Base-by-base conservation (phyloP, 1,140 invertebrate species). In the Hycleus phaleratus region DNA sequence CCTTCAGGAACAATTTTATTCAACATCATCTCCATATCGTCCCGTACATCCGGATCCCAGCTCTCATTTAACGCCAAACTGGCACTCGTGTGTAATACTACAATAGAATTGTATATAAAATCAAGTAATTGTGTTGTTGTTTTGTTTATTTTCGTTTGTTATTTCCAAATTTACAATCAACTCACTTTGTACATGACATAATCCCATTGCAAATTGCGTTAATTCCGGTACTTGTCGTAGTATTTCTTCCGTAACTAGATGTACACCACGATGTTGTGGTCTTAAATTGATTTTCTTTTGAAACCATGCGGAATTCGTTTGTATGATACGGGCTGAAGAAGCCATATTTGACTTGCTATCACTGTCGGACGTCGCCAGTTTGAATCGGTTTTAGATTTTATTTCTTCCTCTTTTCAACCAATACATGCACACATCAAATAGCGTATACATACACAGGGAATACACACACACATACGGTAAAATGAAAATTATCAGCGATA, bases 1-100 rank as follows among this genome's bases (percentile, higher is more conserved):
- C 88, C 91, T 83, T 97, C 94, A 78, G 95, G 95, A 79, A 97
- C 91, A 77, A 97, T 92, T 87, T 94, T 95, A 78, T 96, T 95
- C 74, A 97, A 82, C 90, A 97, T 96, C 91, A 95, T 97, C 80
- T 97, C 93, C 91, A 96, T 95, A 73, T 97, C 95, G 73, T 94
- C 91, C 78, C 92, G 85, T 48, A 95, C 93, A 80, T 95, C 91
- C 64, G 93, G 92, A 81, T 97, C 93, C 93, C 94, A 97, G 79
- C 93, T 96, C 82, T 97, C 94, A 78, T 97, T 97, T 73, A 97
- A 80, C 63, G 93, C 92, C 74, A 97, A 82, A 82, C 93, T 96
- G 71, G 94, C 94, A 71, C 93, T 96, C 70, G 93, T 97, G 78
- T 97, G 93, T 77, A 96, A 86, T 78, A 97, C 93, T 96, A 79